These are phyloP conservation scores for Vesta saturnalis DNA, from an alignment of 2,888 invertebrate species.

Conservation along the genomic window DNA sequence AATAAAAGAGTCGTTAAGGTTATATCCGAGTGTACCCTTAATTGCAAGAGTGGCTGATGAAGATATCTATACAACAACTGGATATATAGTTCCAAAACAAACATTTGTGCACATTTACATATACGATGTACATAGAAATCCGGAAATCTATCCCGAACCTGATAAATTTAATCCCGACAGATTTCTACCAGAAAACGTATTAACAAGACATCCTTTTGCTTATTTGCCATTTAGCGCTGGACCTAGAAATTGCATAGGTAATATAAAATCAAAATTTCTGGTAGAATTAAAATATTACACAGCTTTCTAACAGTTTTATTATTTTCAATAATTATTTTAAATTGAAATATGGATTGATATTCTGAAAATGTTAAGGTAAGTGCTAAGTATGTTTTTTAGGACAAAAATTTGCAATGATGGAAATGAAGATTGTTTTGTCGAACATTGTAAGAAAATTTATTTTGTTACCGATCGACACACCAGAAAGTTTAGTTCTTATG, in stretches of 20 bases:
- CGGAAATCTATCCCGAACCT: constrained; percentile 66
- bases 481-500: background rate
- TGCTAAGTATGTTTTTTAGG: too few species aligned
- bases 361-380: too few species aligned
- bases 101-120: constrained; percentile 61
- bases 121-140: constrained; percentile 63
- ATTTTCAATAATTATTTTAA: background rate
- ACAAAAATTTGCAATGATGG: background rate
- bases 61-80: constrained; percentile 53
- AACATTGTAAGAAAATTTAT: background rate
- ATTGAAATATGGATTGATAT: too few species aligned
- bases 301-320: background rate
- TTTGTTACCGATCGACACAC: background rate
- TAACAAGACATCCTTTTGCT: constrained; percentile 62
- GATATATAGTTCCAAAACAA: constrained; percentile 54
- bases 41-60: constrained; percentile 60
- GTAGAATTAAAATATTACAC: too few species aligned
- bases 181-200: constrained; percentile 59
- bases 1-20: constrained; percentile 65
- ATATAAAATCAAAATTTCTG: too few species aligned
- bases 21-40: constrained; percentile 67
- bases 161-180: constrained; percentile 66
- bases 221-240: constrained; percentile 73
- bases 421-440: background rate
- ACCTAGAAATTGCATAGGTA: constrained; percentile 71